Base-by-base conservation (phyloP, 2,113 vertebrate species). In the Gallinago jamesoni region DNA sequence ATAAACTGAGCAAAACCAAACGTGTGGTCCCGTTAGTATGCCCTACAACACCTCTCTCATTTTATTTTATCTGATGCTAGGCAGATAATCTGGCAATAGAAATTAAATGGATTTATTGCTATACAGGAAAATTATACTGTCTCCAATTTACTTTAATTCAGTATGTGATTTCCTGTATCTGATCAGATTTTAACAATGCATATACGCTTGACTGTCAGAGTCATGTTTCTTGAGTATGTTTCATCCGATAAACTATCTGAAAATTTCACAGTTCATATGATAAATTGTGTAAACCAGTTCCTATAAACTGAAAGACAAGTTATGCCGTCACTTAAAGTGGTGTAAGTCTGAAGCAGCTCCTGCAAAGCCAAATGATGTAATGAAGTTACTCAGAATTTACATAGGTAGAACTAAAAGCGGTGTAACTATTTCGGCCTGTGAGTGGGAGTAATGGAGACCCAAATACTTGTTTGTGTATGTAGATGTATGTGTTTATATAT, bases 191-290 rank as follows among this genome's bases (percentile, higher is more conserved):
- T 53, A 57, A 35, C 21, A 70, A 83, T 30, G 19, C 70, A 59
- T 87, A 53, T 33, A 84, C 47, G 20, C 23, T 76, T 84, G 60
- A 45, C 72, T 87, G 83, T 59, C 79, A 89, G 9, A 90, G 52
- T 55, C 48, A 33, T 15, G 18, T 47, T 37, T 59, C 35, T 45
- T 39, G 48, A 89, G 52, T 55, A 33, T 14, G 18, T 50, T 37
- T 59, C 35, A 48, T 47, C 69, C 10, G 55, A 82, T 20, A 90
- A 91, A 68, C 43, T 57, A 69, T 11, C 43, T 57, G 67, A 80
- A 96, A 79, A 94, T 66, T 91, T 96, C 95, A 97, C 89, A 96
- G 86, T 94, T 90, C 56, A 25, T 47, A 53, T 28, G 53, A 48
- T 45, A 89, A 93, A 69, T 87, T 76, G 47, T 92, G 90, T 84